Base-by-base conservation (phyloP, 2,797 vertebrate species). In the Propithecus perrieri region DNA sequence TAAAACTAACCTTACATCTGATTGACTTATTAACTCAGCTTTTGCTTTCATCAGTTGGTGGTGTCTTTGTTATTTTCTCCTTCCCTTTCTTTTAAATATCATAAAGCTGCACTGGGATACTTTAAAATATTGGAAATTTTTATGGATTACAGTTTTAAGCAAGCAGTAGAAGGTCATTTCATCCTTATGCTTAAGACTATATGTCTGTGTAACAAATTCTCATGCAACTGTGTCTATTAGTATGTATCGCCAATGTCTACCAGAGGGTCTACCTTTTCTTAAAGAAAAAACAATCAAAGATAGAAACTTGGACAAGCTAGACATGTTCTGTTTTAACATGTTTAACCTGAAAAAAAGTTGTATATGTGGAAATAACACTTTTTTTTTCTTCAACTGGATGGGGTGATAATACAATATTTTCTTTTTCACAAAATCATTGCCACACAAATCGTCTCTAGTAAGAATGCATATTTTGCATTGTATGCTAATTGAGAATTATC, bases 401-500 rank as follows among this genome's bases (percentile, higher is more conserved):
- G 53, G 5, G 10, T 33, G 15, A 80, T 6, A 38, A 7, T 43
- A 33, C 41, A 71, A 48, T 57, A 57, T 86, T 48, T 89, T 91
- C 53, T 76, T 17, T 61, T 74, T 80, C 2, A 71, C 1, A 92
- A 43, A 81, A 78, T 53, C 38, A 69, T 61, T 89, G 35, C 15
- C 78, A 72, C 17, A 61, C 8, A 81, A 89, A 43, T 20, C 26
- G 63, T 20, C 57, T 69, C 8, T 10, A 65, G 63, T 20, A 79
- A 20, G 35, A 85, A 79, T 87, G 65, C 33, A 59, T 69, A 43
- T 78, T 94, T 85, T 86, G 50, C 12, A 18, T 33, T 48, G 6
- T 46, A 91, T 57, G 53, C 35, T 92, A 95, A 92, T 46, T 71
- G 46, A 86, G 43, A 91, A 83, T 92, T 85, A 88, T 75, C 81